A percentile compares a stretch with the other conserved stretches of the same genome.
phyloP scores from a whole-genome alignment of 2,797 vertebrate genomes.

The Cuculus canorus region DNA sequence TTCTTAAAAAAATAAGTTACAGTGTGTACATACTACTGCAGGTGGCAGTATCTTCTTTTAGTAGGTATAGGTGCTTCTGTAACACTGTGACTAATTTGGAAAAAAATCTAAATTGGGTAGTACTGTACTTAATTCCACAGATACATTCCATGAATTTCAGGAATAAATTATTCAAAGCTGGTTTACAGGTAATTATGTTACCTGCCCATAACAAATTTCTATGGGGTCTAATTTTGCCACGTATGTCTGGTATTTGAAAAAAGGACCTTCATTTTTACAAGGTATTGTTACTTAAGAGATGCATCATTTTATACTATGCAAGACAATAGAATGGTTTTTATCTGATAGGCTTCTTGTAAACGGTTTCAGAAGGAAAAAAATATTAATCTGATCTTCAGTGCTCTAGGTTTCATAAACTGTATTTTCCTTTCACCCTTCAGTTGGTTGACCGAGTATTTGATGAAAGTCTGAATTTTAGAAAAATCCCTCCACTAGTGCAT shows the following conservation, averaged over 20 bases:
- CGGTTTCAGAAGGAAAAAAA: conserved; percentile 50
- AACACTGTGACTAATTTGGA: background rate
- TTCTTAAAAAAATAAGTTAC: conserved; percentile 4
- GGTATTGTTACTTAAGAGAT: background rate
- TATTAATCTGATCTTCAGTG: conserved; percentile 18
- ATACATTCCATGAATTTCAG: background rate
- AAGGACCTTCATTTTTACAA: background rate
- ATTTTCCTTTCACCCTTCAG: conserved; percentile 75
- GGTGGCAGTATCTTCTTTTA: conserved; percentile 61
- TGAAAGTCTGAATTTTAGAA: conserved; percentile 98
- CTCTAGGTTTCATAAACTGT: conserved; percentile 31
- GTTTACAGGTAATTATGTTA: background rate
- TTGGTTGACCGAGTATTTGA: conserved; percentile 98
- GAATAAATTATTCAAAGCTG: background rate
- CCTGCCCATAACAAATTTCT: background rate
- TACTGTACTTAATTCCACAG: conserved; percentile 24
- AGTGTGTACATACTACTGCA: conserved; percentile 44
- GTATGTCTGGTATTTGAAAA: background rate
- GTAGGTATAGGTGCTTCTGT: background rate
- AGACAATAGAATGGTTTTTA: conserved; percentile 31
- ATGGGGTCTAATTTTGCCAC: background rate
- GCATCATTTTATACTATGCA: background rate
- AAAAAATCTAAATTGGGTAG: background rate
- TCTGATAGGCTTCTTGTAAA: conserved; percentile 14
- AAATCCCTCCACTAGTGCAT: conserved; percentile 93